Conservation (phyloP, 2,888 invertebrate species). For the Tetranychus truncatus region DNA sequence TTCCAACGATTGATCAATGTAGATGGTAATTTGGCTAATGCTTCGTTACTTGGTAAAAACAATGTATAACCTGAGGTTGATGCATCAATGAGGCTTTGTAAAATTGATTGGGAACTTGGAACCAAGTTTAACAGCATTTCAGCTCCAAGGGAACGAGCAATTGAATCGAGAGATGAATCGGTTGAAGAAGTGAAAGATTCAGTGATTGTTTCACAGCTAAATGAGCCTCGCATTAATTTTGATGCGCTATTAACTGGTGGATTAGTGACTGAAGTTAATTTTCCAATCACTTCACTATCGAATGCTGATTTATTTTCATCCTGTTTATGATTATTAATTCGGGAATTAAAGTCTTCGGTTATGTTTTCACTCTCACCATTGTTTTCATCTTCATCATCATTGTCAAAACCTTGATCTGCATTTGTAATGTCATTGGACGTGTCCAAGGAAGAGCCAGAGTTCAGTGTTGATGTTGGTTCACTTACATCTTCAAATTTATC, state of each 20-base stretch:
- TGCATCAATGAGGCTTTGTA: slow-evolving; percentile 23
- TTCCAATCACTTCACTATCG: background rate
- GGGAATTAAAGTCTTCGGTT: background rate
- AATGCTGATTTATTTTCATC: background rate
- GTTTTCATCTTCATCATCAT: background rate
- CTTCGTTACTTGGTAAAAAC: slow-evolving; percentile 27
- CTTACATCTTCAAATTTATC: background rate
- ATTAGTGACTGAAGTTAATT: background rate
- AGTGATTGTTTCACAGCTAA: background rate
- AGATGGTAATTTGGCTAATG: slow-evolving; percentile 24
- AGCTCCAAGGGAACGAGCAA: slow-evolving; percentile 23
- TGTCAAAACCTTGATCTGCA: background rate
- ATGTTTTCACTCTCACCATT: background rate
- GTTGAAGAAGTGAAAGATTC: background rate
- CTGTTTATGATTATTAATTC: background rate
- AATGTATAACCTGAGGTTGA: slow-evolving; percentile 25
- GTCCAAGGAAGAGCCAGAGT: background rate
- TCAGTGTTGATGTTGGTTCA: background rate
- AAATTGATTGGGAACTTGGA: slow-evolving; percentile 20
- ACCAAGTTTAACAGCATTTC: slow-evolving; percentile 23
- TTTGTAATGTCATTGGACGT: background rate
- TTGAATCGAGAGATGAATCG: background rate
- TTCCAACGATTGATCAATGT: slow-evolving; percentile 25
- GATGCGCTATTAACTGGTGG: background rate
- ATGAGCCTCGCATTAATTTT: background rate